phyloP scores from a whole-genome alignment of 2,888 invertebrate genomes.

The Cheilosia impressa region DNA sequence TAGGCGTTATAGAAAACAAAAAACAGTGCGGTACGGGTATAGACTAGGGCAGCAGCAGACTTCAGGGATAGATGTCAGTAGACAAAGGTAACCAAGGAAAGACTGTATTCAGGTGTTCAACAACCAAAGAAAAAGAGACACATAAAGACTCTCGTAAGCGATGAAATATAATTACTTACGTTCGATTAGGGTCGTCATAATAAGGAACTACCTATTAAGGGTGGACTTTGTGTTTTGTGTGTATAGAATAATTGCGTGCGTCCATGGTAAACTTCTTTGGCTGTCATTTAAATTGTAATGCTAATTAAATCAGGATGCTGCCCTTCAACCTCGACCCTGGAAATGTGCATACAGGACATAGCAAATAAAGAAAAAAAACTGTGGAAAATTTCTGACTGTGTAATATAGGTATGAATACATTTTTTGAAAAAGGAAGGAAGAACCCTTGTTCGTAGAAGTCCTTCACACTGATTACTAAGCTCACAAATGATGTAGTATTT shows the following conservation, averaged over 20 bases:
- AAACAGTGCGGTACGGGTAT: neutral
- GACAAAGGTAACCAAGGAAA: constrained; percentile 45
- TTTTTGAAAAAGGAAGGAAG: no score
- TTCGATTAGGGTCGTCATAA: constrained; percentile 19
- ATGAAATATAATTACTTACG: constrained; percentile 46
- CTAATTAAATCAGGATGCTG: no score
- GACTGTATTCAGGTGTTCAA: constrained; percentile 45
- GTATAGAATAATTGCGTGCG: neutral
- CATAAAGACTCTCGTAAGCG: neutral
- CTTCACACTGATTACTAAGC: no score
- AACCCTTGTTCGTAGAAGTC: no score
- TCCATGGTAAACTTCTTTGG: no score
- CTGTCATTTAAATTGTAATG: no score
- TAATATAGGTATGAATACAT: no score
- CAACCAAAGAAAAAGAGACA: neutral
- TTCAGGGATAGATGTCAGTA: neutral
- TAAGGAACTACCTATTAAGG: neutral
- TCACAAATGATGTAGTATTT: no score
- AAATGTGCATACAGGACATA: no score
- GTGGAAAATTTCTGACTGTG: no score
- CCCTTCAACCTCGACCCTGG: no score
- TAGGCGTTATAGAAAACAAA: neutral
- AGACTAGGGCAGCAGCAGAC: neutral
- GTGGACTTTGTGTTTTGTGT: neutral
- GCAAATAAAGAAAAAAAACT: no score